Conservation (phyloP, 2,888 invertebrate genomes). For the Chrysina gloriosa region DNA sequence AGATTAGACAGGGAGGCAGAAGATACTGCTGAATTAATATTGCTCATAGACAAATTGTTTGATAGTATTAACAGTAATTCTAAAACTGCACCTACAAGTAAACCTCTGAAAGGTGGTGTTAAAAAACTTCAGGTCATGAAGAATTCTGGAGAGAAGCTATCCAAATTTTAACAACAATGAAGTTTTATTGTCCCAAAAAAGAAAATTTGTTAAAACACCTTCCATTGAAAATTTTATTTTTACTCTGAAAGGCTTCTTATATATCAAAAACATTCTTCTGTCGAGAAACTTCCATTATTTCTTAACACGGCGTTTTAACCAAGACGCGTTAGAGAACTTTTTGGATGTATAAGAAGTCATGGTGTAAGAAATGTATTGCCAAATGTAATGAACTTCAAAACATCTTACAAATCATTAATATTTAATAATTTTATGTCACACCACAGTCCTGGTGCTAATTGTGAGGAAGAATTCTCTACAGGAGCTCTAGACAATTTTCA, state of each 20-base stretch:
- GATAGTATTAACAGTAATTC: slow-evolving; percentile 44
- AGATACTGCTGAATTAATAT: slow-evolving; percentile 46
- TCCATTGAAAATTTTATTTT: slow-evolving; percentile 38
- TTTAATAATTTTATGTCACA: slow-evolving; percentile 45
- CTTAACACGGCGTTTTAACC: slow-evolving; percentile 42
- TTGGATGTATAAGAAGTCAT: slow-evolving; percentile 40
- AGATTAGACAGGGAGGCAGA: too few species aligned
- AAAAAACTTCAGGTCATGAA: slow-evolving; percentile 37
- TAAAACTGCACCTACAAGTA: neutral
- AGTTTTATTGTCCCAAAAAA: slow-evolving; percentile 22
- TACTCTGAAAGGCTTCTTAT: slow-evolving; percentile 42
- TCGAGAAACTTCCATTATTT: slow-evolving; percentile 19
- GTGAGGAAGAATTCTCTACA: slow-evolving; percentile 39
- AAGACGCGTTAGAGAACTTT: slow-evolving; percentile 47
- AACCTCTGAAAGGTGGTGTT: slow-evolving; percentile 35
- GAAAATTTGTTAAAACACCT: slow-evolving; percentile 18
- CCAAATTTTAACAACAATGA: slow-evolving; percentile 36
- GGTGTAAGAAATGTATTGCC: slow-evolving; percentile 44
- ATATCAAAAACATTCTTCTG: slow-evolving; percentile 35
- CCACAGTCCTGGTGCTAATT: slow-evolving; percentile 46
- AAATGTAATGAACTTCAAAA: neutral
- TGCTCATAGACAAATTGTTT: slow-evolving; percentile 47
- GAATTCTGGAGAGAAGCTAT: slow-evolving; percentile 42
- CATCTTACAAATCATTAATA: slow-evolving; percentile 43
- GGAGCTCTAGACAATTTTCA: slow-evolving; percentile 34